These are phyloP conservation scores for Helobdella robusta DNA, from an alignment of 2,888 invertebrate genomes.

Conservation along the genomic window DNA sequence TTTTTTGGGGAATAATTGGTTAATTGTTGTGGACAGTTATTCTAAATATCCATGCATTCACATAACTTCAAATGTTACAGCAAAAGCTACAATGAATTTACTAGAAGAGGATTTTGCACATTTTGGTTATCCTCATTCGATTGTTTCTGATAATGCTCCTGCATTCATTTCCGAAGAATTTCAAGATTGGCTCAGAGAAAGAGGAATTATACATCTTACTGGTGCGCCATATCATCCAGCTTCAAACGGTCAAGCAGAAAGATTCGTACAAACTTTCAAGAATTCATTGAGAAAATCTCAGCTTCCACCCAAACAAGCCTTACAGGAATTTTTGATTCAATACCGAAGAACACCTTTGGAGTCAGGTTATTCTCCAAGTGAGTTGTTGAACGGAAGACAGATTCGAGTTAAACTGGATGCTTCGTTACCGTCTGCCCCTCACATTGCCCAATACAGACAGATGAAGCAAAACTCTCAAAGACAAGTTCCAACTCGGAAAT, in stretches of 20 bases:
- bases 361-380: conserved; percentile 6
- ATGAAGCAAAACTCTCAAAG: not conserved
- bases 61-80: not conserved
- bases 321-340: conserved; percentile 15
- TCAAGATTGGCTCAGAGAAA: not conserved
- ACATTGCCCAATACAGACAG: not conserved
- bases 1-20: not conserved
- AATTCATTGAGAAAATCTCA: conserved; percentile 1
- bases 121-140: not conserved
- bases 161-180: conserved; percentile 16
- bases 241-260: conserved; percentile 17
- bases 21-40: conserved; percentile 16
- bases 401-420: not conserved
- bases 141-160: too few species aligned
- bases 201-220: not conserved
- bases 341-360: conserved; percentile 9
- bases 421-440: not conserved
- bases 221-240: conserved; percentile 17
- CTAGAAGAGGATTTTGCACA: conserved; percentile 9
- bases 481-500: not conserved
- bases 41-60: conserved; percentile 15
- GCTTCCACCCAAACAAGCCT: not conserved
- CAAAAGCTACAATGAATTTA: not conserved
- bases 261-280: conserved; percentile 14
- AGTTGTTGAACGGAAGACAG: conserved; percentile 5